Evolutionary conservation across 2,888 invertebrate species (phyloP), one percentile per base, ranked within the genome.

Genomic region (Fabriciana adippe): DNA sequence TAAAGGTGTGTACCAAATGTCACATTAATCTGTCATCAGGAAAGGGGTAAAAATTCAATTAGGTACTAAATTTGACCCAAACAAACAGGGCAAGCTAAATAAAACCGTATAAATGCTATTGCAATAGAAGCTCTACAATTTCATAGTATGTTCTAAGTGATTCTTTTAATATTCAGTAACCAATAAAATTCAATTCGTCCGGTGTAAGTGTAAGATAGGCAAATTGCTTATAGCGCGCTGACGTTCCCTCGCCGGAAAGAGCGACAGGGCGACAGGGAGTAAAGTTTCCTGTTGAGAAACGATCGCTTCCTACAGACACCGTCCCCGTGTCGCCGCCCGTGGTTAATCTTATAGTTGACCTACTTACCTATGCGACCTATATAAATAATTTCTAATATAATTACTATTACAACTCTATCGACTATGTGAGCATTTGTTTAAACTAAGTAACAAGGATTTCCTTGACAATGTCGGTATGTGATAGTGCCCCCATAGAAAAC

Each of bases 161-260:
- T 66, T 66, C 18, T 66, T 61, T 55, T 60, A 55, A 66, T 56
- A 14, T 62, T 48, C 18, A 53, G 21, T 51, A 61, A 26, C 45
- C 68, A 62, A 70, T 68, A 66, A 65, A 70, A 70, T 67, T 60
- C 68, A 74, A 72, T 72, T 75, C 71, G 70, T 75, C 74, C 67
- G 74, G 70, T 73, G 72, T 75, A 74, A 73, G 71, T 72, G 72
- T 64, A 55, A 73, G 76, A 75, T 75, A 77, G 78, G 77, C 77
- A 78, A 77, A 79, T 83, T 80, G 80, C 76, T 80, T 78, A 79
- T 79, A 75, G 76, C 74, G 76, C 55, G 59, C 31, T 50, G 64
- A 67, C 68, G 57, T 57, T 73, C 71, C 74, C 70, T 76, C 73
- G 70, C 73, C 76, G 78, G 78, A 78, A 80, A 26, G 51, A 50